Base-by-base conservation (phyloP, 1,140 invertebrate species). In the Camponotus vicinus region DNA sequence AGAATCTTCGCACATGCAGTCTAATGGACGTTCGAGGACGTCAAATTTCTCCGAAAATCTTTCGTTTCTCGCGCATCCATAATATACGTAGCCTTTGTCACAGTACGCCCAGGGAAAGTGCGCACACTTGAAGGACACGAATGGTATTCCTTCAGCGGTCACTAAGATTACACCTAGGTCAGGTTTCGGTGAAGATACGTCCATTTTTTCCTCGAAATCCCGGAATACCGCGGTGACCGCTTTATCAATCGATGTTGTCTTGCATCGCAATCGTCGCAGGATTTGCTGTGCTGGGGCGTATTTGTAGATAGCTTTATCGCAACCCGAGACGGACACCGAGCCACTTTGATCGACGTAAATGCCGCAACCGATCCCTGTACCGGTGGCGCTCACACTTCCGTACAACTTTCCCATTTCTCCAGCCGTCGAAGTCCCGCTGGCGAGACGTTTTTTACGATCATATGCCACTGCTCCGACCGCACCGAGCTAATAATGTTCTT, bases 41-140 rank as follows among this genome's bases (percentile, higher is more conserved):
- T 40, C 27, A 21, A 91, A 63, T 42, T 92, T 87, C 21, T 91
- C 87, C n/a, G 61, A 75, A 9, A 83, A 89, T 3, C 78, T 86
- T 34, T 92, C 85, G 1, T 89, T 88, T 52, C 70, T 88, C 11
- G 13, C 11, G n/a, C 42, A 84, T 27, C 92, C 91, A 11, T 89
- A 93, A 76, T 90, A 87, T 3, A 92, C 63, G 5, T 76, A 77
- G 21, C 89, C 89, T 1, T 85, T 88, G 8, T 55, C 49, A n/a
- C 92, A 92, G 11, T 67, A 90, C 0, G 90, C 92, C 91, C 92
- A 93, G 0, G 91, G 92, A 57, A 93, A 93, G 34, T 90, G 84
- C 18, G 57, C 0, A 18, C 82, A 83, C 6, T 69, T 87, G 61
- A 90, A 92, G 1, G 80, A 83, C 37, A 92, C 57, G 2, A 13